These are phyloP conservation scores for Sylvia borin DNA, from an alignment of 2,797 vertebrate species.

Conservation along the genomic window DNA sequence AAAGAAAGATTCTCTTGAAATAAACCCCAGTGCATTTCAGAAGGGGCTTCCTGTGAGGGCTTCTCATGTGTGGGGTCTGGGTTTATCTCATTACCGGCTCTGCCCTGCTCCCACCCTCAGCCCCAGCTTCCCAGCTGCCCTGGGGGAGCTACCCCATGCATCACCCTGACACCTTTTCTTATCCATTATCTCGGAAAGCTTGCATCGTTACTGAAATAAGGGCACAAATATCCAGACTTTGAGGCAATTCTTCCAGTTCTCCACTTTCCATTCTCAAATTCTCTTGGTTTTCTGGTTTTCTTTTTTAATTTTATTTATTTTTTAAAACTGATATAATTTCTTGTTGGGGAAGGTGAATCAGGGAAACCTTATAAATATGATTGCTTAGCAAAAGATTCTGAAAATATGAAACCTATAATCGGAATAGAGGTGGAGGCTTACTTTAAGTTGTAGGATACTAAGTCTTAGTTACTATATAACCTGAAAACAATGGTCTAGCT, in stretches of 20 bases:
- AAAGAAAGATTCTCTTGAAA: not conserved
- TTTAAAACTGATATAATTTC: not conserved
- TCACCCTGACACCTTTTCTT: not conserved
- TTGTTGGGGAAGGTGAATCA: too few relatives aligned
- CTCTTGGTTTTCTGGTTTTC: not conserved
- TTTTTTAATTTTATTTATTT: not conserved
- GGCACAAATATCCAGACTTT: not conserved
- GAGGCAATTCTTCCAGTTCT: not conserved
- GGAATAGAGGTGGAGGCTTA: too few relatives aligned
- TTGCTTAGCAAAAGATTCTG: too few relatives aligned
- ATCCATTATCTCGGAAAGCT: not conserved
- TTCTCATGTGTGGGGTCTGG: not conserved
- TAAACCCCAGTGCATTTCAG: not conserved
- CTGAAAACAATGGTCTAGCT: too few relatives aligned
- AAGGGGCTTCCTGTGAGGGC: rapidly evolving
- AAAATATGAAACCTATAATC: too few relatives aligned
- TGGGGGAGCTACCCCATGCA: not conserved
- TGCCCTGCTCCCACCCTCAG: rapidly evolving
- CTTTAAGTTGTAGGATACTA: too few relatives aligned
- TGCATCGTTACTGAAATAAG: not conserved
- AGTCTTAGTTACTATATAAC: too few relatives aligned
- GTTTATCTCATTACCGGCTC: not conserved
- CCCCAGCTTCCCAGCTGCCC: not conserved
- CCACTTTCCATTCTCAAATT: not conserved
- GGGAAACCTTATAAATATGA: too few relatives aligned